Base-by-base conservation (phyloP, 2,113 vertebrate genomes). In the Eupsittula cactorum region DNA sequence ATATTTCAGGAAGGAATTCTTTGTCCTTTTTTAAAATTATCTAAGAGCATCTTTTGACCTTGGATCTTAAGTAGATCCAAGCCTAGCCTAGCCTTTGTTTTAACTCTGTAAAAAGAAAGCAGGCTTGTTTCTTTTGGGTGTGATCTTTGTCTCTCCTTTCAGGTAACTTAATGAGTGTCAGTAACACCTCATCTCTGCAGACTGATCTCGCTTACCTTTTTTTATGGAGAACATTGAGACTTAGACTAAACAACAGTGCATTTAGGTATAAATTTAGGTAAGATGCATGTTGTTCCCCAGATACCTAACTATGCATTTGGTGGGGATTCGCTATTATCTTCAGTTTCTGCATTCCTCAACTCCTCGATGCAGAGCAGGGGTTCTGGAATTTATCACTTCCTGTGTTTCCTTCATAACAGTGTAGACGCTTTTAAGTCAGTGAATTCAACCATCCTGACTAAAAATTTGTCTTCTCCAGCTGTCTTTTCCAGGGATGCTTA, bases 71-170 rank as follows among this genome's bases (percentile, higher is more conserved):
- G 20, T 35, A 24, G 13, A 15, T 35, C 33, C 57, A 23, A 59
- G 21, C 57, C 6, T 35, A 35, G 57, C 73, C 37, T 75, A 55
- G 18, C 42, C 59, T 57, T 62, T 64, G 20, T 21, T 69, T 75
- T 73, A 68, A 35, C n/a, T 4, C 23, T 14, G 19, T 68, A 52
- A 41, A 75, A 85, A 44, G n/a, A 91, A 63, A 90, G 33, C 41
- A 85, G 42, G 64, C 28, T 76, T 75, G 9, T 73, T 88, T 70
- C 68, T 81, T 75, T 68, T 44, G 68, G 42, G 28, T 75, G 37
- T 84, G 80, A 92, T 75, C 62, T 91, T 86, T 94, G 65, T 49
- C 53, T 94, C 35, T 70, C 35, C 65, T 93, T 70, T 67, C 88
- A 57, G 12, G 23, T 23, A 60, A 82, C 39, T 73, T 70, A 31